Evolutionary conservation across 2,797 vertebrate species (phyloP), one percentile per base, ranked within the genome.

Genomic region (Ptychadena robeensis): DNA sequence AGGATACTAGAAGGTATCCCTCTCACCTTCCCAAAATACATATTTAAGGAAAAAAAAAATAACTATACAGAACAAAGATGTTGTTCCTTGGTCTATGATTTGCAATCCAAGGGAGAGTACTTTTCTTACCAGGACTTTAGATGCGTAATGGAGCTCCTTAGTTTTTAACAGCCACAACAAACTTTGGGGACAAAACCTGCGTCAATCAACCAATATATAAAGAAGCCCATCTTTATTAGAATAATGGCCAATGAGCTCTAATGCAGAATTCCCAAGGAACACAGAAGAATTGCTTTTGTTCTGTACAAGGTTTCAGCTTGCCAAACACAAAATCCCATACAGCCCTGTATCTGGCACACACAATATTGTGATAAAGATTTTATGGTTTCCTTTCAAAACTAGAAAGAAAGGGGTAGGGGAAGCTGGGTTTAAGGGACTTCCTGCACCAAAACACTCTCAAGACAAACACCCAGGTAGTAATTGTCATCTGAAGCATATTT

Each of bases 321-420:
- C 77, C 82, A 85, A 85, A 37, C 82, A 85, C 65, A 75, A 61
- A 72, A 85, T 85, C 78, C 48, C 77, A 70, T 27, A 37, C 65
- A 69, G 75, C 61, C 70, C 70, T 18, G 71, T 79, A 71, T 80
- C 82, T 84, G 64, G 65, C 69, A 79, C 44, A 79, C 61, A 85
- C 65, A 80, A 69, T 38, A 85, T 85, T 85, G 77, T 80, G 82
- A 75, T 75, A 74, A 84, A 53, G 69, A 83, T 74, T 85, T 85
- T 85, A 85, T 85, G 71, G 82, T 34, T 85, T 85, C 82, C 82
- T 80, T 69, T 85, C 30, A 71, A 66, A 61, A 38, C 35, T 75
- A 71, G 71, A 48, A 80, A 75, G 65, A 80, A 79, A 59, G 57
- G 30, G 71, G 30, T 69, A 31, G 32, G 38, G 71, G 78, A 64